Conservation (phyloP, 2,797 vertebrate genomes). For the Eospalax fontanierii region DNA sequence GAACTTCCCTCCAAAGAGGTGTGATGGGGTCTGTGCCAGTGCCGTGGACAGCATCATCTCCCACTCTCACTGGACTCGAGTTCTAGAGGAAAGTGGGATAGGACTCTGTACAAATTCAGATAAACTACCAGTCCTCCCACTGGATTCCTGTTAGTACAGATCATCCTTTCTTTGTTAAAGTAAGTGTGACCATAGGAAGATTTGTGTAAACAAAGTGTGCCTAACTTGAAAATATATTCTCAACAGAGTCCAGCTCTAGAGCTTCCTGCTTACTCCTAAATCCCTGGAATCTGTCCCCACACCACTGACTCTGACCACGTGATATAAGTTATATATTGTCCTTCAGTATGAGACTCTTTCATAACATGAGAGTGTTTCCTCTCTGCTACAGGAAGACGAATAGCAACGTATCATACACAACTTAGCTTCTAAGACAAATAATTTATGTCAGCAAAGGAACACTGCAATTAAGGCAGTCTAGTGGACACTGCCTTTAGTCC, state of each 20-base stretch:
- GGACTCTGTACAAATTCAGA: too few relatives aligned
- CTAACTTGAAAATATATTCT: background rate
- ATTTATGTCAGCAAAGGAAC: background rate
- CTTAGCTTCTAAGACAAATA: background rate
- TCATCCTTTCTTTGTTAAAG: too few relatives aligned
- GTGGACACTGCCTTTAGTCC: too few relatives aligned
- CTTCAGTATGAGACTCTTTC: background rate
- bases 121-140: too few relatives aligned
- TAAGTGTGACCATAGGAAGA: background rate
- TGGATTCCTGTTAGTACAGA: too few relatives aligned
- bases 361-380: background rate
- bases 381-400: background rate
- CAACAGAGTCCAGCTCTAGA: background rate
- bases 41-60: too few relatives aligned
- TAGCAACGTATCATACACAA: background rate
- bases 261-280: background rate
- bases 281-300: background rate
- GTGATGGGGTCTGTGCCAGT: background rate
- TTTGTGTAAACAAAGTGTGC: background rate
- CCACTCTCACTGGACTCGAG: background rate
- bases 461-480: too few relatives aligned
- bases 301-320: too few relatives aligned
- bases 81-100: background rate
- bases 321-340: background rate
- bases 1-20: background rate